Conservation (phyloP, 1,140 invertebrate genomes). For the Himalopsyche phryganea region DNA sequence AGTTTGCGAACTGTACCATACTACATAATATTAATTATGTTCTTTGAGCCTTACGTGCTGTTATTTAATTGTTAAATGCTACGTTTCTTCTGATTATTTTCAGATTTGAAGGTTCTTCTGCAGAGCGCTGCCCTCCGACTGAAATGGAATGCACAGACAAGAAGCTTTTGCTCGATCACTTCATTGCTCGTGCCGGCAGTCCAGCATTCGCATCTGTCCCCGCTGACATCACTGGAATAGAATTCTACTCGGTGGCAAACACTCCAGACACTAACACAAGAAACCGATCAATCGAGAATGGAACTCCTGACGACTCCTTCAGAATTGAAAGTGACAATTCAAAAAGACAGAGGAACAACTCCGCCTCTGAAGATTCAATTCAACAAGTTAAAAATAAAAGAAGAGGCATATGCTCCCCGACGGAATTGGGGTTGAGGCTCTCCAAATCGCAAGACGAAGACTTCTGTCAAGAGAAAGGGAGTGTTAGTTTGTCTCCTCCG, state of each 20-base stretch:
- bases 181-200: conserved; percentile 49
- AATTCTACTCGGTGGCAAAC: conserved; percentile 50
- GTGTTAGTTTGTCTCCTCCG: background rate
- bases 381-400: conserved; percentile 39
- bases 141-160: conserved; percentile 48
- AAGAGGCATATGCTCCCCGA: conserved; percentile 46
- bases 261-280: conserved; percentile 35
- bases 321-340: conserved; percentile 24
- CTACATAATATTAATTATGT: too few species aligned
- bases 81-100: too few species aligned
- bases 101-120: conserved; percentile 21
- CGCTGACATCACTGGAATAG: conserved; percentile 46
- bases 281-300: conserved; percentile 15
- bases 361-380: conserved; percentile 5
- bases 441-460: conserved; percentile 39
- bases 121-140: conserved; percentile 28
- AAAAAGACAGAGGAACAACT: conserved; percentile 16
- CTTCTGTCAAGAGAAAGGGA: background rate
- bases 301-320: conserved; percentile 27
- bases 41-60: too few species aligned
- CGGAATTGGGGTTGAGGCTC: conserved; percentile 45
- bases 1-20: too few species aligned
- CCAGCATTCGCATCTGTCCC: conserved; percentile 49
- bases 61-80: too few species aligned
- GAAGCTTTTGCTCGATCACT: conserved; percentile 51